Base-by-base conservation (phyloP, 2,113 vertebrate genomes). In the Kryptolebias marmoratus region DNA sequence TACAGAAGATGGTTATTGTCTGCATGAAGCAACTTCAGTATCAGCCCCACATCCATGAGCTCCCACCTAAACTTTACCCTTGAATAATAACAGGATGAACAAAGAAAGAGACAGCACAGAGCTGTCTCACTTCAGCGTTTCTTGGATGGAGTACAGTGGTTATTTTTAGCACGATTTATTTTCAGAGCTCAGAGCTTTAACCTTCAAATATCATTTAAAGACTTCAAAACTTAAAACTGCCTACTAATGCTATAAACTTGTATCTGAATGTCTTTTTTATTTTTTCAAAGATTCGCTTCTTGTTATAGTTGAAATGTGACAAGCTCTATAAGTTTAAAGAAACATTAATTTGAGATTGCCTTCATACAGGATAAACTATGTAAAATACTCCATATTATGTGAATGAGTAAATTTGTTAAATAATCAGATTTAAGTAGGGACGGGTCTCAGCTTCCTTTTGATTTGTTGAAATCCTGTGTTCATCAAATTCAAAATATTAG, bases 161-260 rank as follows among this genome's bases (percentile, higher is more conserved):
- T 91, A 87, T 93, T 90, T 91, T 89, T 89, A 89, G 82, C 70
- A 44, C 42, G 22, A 47, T 70, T 68, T 83, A 76, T 76, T 75
- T 84, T 70, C 73, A 75, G 48, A 28, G 48, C 65, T 54, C 39
- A 69, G 71, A 62, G 82, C 49, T 79, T 73, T 53, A 77, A 75
- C 53, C 45, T 71, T 63, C 84, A 45, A 63, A 75, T 71, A 72
- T 45, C 42, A 68, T 70, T 80, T 73, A 61, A 64, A 68, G 62
- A 45, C 61, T 45, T 55, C 16, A 11, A 52, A 48, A 64, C 52
- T 28, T 44, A 61, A 67, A 45, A 8, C 1, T 7, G 16, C 8
- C 3, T 16, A 6, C 16, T 49, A 47, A 47, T 49, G 14, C 15
- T 18, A 12, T 50, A 9, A 6, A n/a, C 9, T n/a, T n/a, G 18